Conservation (phyloP, 2,113 vertebrate species). For the Sterrhoptilus dennistouni region DNA sequence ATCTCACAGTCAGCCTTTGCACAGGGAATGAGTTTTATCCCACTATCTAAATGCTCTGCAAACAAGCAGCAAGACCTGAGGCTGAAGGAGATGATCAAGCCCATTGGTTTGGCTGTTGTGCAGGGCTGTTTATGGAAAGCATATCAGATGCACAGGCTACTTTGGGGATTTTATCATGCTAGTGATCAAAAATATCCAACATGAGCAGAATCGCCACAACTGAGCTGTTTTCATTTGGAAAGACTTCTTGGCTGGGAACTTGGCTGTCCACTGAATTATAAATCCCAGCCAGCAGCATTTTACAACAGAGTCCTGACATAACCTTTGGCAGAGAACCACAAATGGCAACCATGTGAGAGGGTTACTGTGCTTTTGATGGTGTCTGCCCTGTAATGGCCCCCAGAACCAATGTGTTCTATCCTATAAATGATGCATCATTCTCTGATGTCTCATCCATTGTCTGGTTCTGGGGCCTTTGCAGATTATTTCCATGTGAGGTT, state of each 20-base stretch:
- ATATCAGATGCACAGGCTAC: neutral
- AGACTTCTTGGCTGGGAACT: neutral
- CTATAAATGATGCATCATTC: neutral
- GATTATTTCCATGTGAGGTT: neutral
- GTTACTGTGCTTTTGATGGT: neutral
- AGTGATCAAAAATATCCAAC: neutral
- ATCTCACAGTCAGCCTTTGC: neutral
- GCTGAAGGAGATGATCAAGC: neutral
- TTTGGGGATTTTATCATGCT: neutral
- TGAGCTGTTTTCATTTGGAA: neutral
- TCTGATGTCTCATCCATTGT: neutral
- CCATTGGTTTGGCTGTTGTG: neutral
- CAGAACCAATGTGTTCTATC: neutral
- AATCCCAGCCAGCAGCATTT: neutral
- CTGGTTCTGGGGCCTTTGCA: neutral
- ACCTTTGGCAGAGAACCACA: neutral
- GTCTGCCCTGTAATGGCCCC: neutral
- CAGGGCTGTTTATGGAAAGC: neutral
- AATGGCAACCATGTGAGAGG: conserved; percentile 2
- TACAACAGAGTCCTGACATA: neutral
- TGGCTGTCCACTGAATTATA: neutral
- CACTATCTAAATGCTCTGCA: neutral
- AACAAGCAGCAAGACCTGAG: neutral
- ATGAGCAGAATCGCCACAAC: neutral
- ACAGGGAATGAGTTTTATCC: neutral